These are phyloP conservation scores for Crotalus tigris DNA, from an alignment of 2,113 vertebrate genomes.

Conservation along the genomic window DNA sequence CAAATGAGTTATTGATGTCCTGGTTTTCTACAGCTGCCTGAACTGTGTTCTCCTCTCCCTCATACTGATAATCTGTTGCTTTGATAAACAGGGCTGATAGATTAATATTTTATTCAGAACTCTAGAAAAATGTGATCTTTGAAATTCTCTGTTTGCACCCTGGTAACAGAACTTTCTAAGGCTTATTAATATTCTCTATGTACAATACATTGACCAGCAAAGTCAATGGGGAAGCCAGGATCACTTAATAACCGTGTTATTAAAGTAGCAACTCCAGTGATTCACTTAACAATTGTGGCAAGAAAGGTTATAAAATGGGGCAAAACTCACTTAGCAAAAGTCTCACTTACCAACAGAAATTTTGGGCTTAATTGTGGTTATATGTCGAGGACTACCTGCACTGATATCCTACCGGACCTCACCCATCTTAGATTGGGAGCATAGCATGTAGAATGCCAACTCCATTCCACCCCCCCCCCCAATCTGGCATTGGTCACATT, in stretches of 20 bases:
- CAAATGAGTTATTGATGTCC: constrained; percentile 15
- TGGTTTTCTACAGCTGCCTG: constrained; percentile 30
- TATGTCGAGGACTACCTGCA: neutral
- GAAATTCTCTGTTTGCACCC: neutral
- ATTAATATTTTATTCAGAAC: constrained; percentile 8
- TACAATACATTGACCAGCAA: neutral
- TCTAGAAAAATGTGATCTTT: constrained; percentile 9
- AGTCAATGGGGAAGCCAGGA: neutral
- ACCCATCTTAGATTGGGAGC: neutral
- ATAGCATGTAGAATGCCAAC: neutral
- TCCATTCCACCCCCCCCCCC: neutral
- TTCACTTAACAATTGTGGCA: neutral
- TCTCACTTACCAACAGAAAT: neutral
- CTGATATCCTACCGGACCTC: neutral
- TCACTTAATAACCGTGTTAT: neutral
- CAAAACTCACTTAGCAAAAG: neutral
- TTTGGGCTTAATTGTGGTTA: neutral
- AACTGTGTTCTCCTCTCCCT: neutral
- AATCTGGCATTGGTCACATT: neutral
- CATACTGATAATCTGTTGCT: constrained; percentile 3
- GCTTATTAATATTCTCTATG: neutral
- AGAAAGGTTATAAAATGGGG: neutral
- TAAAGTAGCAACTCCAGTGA: neutral
- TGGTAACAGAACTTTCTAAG: neutral
- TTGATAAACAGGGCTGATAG: neutral